phyloP scores from a whole-genome alignment of 2,888 invertebrate genomes.

The Pimpla rufipes region DNA sequence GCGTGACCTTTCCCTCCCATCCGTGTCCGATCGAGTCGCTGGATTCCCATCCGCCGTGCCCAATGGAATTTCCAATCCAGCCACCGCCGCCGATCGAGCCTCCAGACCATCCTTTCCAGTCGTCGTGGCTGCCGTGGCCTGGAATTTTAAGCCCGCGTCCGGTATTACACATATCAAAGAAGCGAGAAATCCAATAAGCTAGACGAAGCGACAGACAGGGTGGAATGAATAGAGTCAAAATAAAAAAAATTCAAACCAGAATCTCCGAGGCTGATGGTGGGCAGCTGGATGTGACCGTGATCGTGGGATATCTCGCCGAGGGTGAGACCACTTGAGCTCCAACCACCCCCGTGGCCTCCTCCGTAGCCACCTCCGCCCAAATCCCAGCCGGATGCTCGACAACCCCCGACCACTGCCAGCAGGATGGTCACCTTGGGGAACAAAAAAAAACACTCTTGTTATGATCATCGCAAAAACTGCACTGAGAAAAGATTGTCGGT shows the following conservation, averaged over 20 bases:
- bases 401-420: conserved; percentile 64
- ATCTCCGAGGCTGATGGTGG: conserved; percentile 70
- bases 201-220: neutral
- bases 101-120: conserved; percentile 54
- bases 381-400: conserved; percentile 69
- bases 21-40: conserved; percentile 72
- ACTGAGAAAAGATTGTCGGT: too few species aligned
- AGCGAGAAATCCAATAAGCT: conserved; percentile 6
- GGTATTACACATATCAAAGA: neutral
- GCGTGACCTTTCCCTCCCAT: conserved; percentile 84
- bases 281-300: conserved; percentile 61
- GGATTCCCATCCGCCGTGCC: conserved; percentile 58
- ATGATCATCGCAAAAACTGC: neutral
- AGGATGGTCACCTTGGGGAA: conserved; percentile 40
- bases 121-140: conserved; percentile 47
- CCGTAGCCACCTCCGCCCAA: conserved; percentile 66
- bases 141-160: conserved; percentile 2
- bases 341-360: conserved; percentile 65
- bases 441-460: neutral
- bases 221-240: too few species aligned
- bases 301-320: conserved; percentile 78
- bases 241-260: conserved; percentile 64
- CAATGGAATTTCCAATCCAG: conserved; percentile 7
- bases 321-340: conserved; percentile 64
- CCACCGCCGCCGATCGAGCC: conserved; percentile 49